These are phyloP conservation scores for Drosophila persimilis DNA, from an alignment of 1,140 invertebrate species.

Conservation along the genomic window DNA sequence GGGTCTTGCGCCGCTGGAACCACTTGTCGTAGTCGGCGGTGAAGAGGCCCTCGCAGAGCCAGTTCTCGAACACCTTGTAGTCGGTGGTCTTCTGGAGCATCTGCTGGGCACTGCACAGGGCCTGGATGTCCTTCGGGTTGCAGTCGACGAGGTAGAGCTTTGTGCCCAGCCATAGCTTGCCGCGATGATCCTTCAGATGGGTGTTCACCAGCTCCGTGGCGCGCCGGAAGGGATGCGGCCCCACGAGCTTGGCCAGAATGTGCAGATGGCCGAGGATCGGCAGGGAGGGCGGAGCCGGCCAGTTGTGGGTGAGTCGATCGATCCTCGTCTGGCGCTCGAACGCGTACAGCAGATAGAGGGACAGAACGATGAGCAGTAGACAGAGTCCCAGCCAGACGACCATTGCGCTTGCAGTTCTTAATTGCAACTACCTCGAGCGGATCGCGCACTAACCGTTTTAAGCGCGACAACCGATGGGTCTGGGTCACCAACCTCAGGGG, in stretches of 20 bases:
- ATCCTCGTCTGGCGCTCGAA: slow-evolving; percentile 41
- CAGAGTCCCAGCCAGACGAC: slow-evolving; percentile 23
- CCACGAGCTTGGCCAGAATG: slow-evolving; percentile 47
- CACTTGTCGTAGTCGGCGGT: slow-evolving; percentile 89
- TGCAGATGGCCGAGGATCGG: slow-evolving; percentile 63
- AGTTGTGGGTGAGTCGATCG: slow-evolving; percentile 54
- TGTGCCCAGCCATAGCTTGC: slow-evolving; percentile 62
- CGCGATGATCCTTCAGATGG: slow-evolving; percentile 59
- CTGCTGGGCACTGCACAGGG: slow-evolving; percentile 58
- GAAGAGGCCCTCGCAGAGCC: slow-evolving; percentile 87
- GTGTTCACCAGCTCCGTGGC: slow-evolving; percentile 34
- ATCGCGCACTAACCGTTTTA: slow-evolving; percentile 44
- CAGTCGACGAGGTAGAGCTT: slow-evolving; percentile 65
- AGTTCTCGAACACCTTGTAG: slow-evolving; percentile 85
- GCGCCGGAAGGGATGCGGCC: slow-evolving; percentile 39
- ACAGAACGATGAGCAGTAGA: slow-evolving; percentile 18
- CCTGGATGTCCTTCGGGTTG: slow-evolving; percentile 70
- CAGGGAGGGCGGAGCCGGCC: slow-evolving; percentile 52
- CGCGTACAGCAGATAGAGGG: slow-evolving; percentile 30
- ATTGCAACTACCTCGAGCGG: slow-evolving; percentile 36
- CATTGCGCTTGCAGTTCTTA: slow-evolving; percentile 38
- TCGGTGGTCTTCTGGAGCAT: slow-evolving; percentile 84
- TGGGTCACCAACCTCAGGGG: slow-evolving; percentile 29
- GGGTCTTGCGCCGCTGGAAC: slow-evolving; percentile 89
- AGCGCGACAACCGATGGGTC: slow-evolving; percentile 26